Conservation (phyloP, 1,140 invertebrate species). For the Drosophila simulans region DNA sequence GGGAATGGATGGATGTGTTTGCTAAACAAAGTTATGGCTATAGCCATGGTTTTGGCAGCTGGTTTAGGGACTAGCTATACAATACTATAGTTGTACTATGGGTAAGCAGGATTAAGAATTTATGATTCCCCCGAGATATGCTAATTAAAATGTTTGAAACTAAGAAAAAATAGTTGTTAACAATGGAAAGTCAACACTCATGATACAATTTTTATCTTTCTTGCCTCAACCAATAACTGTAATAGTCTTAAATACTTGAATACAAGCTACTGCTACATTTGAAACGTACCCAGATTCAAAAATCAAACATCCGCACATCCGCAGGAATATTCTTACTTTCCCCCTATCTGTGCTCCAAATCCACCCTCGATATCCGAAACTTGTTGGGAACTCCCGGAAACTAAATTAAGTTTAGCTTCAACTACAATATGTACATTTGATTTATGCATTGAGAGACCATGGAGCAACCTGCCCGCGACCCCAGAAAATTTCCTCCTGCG, state of each 20-base stretch:
- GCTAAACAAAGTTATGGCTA: constrained; percentile 44
- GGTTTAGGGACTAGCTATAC: not conserved
- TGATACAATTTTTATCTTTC: too few relatives aligned
- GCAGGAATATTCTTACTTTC: too few relatives aligned
- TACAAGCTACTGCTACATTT: too few relatives aligned
- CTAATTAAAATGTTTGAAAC: too few relatives aligned
- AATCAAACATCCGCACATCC: not conserved
- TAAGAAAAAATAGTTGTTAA: too few relatives aligned
- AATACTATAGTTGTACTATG: too few relatives aligned
- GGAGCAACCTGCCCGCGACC: constrained; percentile 1
- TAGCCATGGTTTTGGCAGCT: constrained; percentile 25
- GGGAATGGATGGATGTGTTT: constrained; percentile 42
- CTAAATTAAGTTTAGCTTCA: constrained; percentile 56
- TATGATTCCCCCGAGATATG: too few relatives aligned
- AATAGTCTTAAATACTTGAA: too few relatives aligned
- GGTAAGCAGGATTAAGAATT: too few relatives aligned
- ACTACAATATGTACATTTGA: constrained; percentile 66
- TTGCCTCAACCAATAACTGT: too few relatives aligned
- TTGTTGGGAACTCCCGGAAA: constrained; percentile 36
- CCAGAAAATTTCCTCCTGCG: not conserved
- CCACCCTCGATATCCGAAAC: constrained; percentile 8
- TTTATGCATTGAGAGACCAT: constrained; percentile 55
- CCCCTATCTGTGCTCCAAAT: too few relatives aligned
- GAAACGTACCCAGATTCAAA: not conserved
- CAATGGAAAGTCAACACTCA: too few relatives aligned